Conservation (phyloP, 35 echinoderm and acorn worm genomes). For the Patiria miniata region DNA sequence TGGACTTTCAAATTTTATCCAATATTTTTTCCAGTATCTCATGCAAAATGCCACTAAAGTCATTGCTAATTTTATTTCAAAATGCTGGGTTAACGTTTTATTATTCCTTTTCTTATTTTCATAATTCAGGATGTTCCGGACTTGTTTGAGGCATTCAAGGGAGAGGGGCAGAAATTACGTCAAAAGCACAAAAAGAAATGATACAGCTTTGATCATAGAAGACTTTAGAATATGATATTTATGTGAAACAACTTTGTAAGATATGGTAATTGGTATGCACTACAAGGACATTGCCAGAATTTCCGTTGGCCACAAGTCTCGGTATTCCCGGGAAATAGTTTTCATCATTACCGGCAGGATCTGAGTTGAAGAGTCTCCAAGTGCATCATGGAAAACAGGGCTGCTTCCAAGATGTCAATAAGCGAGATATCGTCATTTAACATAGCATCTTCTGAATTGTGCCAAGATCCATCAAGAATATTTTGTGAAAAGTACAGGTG, state of each 20-base stretch:
- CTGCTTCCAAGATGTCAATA: neutral
- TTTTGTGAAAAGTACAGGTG: too few species aligned
- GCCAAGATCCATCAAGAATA: neutral
- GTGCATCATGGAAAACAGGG: neutral
- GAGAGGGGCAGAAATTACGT: constrained; percentile 59
- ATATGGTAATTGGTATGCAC: too few species aligned
- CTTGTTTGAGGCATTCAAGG: constrained; percentile 63
- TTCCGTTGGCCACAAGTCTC: too few species aligned
- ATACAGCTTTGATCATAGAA: neutral
- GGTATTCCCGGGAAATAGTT: too few species aligned
- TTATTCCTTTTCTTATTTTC: constrained; percentile 17
- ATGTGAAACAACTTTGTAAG: neutral
- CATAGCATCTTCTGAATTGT: neutral
- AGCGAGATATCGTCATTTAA: neutral
- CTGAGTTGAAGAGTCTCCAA: too few species aligned
- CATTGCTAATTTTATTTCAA: neutral
- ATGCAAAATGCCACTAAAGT: neutral
- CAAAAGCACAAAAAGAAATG: constrained; percentile 52
- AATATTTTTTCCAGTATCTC: too few species aligned
- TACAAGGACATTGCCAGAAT: too few species aligned
- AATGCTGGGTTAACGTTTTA: neutral
- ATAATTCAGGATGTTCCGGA: constrained; percentile 53
- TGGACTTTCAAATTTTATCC: too few species aligned
- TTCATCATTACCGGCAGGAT: too few species aligned
- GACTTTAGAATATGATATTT: neutral